Base-by-base conservation (phyloP, 2,888 invertebrate species). In the Anoplius nigerrimus region DNA sequence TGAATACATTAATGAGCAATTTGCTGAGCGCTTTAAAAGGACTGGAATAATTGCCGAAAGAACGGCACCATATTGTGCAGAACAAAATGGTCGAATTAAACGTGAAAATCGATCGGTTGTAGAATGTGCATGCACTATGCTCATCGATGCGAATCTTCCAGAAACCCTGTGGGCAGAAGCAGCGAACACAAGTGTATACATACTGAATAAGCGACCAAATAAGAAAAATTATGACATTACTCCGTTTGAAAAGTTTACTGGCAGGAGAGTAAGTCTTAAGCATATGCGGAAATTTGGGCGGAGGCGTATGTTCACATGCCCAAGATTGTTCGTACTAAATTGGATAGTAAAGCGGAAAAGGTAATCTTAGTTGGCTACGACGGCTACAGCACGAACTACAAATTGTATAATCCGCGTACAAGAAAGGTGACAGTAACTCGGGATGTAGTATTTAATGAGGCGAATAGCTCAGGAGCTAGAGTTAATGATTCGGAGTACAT, bases 391-490 rank as follows among this genome's bases (percentile, higher is more conserved):
- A 5, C 45, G 16, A 58, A 58, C 18, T 58, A 58, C 22, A 43
- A 46, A 2, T 11, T 58, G 15, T 58, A 58, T 24, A 16, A 58
- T 45, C 58, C 58, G 1, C 4, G 6, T 3, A 46, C 43, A n/a
- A 3, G 21, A 46, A 46, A 43, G 46, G 21, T 58, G 0, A 15
- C 20, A 1, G 58, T 58, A 3, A 21, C 58, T 15, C 6, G 21
- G 15, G 21, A 58, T 45, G 58, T 58, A 13, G 15, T 46, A 5
- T 58, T 58, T 21, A 24, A 58, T 22, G 58, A 58, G 55, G 18
- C 13, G 56, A 58, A 55, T 16, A 34, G 63, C 11, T n/a, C 51
- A 18, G 16, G 34, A 15, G 42, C 18, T n/a, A 1, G 16, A 11
- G 16, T 34, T 42, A 27, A 18, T 11, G 20, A 34, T 24, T 27